Base-by-base conservation (phyloP, 2,113 vertebrate species). In the Melozone crissalis region DNA sequence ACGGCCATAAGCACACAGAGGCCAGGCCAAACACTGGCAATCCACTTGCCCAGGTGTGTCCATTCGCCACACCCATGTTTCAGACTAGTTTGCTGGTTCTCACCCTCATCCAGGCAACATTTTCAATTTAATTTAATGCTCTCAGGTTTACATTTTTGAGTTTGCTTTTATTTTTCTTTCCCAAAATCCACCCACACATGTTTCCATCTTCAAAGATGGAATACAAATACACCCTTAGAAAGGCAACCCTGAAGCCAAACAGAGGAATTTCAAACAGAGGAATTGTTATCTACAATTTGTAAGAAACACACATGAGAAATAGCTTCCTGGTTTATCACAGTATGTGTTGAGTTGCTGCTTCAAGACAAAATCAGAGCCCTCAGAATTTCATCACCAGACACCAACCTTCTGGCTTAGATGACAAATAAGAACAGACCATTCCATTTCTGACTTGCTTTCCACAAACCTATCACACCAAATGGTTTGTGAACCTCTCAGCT, bases 41-140 rank as follows among this genome's bases (percentile, higher is more conserved):
- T 31, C n/a, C 18, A 3, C 19, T 30, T 33, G 55, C 41, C 26
- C 22, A 0, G 0, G 5, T 28, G 33, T 1, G 1, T 11, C 26
- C 13, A n/a, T 59, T 51, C 72, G 39, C n/a, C 4, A 2, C 79
- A 74, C 15, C 17, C 54, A 15, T 5, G 12, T 21, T 55, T 41
- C 55, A 74, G n/a, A 28, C 19, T 62, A 35, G 3, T 41, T 26
- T 23, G 31, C 54, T 44, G 24, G 24, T 39, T 81, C 69, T 1
- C 0, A 28, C 22, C 15, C 33, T 52, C 39, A 47, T 19, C 9
- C 41, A 49, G 37, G 6, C 28, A 69, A 58, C 23, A 35, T 41
- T 71, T 89, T 44, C n/a, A 20, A 78, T 24, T 27, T 54, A 35
- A 62, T 51, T 49, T 3, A 1, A 55, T 26, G 47, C 15, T 63